Evolutionary conservation across 2,113 vertebrate genomes (phyloP).

Genomic region (Psammodynastes pulverulentus): DNA sequence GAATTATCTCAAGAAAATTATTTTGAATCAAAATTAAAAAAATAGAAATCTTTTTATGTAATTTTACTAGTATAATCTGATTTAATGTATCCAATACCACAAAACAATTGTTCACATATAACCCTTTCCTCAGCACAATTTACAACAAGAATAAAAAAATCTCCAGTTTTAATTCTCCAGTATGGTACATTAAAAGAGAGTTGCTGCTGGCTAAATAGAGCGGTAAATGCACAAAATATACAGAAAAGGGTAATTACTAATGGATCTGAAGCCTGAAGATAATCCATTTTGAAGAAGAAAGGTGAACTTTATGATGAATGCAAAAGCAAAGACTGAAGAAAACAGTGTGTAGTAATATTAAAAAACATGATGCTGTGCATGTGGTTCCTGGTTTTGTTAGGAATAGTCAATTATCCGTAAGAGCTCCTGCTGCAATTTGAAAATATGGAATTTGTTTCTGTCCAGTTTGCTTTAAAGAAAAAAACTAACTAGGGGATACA

Average conservation of each 20-base stretch:
- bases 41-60: background rate
- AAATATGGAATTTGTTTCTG: slow-evolving; percentile 19
- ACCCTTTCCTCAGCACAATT: background rate
- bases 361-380: background rate
- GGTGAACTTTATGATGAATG: slow-evolving; percentile 11
- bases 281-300: slow-evolving; percentile 33
- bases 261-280: slow-evolving; percentile 11
- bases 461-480: background rate
- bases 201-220: slow-evolving; percentile 27
- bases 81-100: background rate
- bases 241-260: slow-evolving; percentile 23
- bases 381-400: background rate
- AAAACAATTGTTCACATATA: slow-evolving; percentile 38
- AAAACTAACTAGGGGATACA: background rate
- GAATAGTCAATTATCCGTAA: slow-evolving; percentile 14
- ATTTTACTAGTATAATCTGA: slow-evolving; percentile 5
- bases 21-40: background rate
- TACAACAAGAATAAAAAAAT: slow-evolving; percentile 11
- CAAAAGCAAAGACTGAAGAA: slow-evolving; percentile 27
- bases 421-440: fast-evolving
- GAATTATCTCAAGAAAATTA: background rate
- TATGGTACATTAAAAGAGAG: slow-evolving; percentile 39
- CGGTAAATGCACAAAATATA: slow-evolving; percentile 21
- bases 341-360: background rate
- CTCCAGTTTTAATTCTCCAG: slow-evolving; percentile 18